A percentile compares a stretch with the other conserved stretches of the same genome.
Evolutionary conservation across 2,888 invertebrate species (phyloP).

Genomic region (Plemyria rubiginata): DNA sequence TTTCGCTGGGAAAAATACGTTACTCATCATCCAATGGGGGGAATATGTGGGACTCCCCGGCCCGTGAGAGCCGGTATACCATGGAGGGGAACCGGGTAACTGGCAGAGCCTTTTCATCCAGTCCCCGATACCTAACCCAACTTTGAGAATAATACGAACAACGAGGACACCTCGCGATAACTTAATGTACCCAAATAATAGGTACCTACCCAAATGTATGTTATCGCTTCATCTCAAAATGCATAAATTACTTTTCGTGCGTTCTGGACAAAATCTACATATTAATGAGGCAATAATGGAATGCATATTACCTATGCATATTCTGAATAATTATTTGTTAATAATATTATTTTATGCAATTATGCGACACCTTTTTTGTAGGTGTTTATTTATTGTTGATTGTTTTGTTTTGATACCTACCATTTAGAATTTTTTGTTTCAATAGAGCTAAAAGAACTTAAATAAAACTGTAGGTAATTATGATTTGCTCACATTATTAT

Average conservation of each 20-base stretch:
- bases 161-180: conserved; percentile 1
- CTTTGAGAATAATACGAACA: neutral
- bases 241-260: conserved; percentile 5
- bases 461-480: too few species aligned
- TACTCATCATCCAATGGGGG: too few species aligned
- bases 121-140: too few species aligned
- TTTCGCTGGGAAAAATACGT: too few species aligned
- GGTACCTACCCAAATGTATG: neutral
- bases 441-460: too few species aligned
- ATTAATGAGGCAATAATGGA: conserved; percentile 6
- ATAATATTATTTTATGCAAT: conserved; percentile 3
- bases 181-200: neutral
- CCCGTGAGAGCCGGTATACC: too few species aligned
- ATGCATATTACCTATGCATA: conserved; percentile 8
- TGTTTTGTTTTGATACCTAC: neutral
- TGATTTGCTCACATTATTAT: too few species aligned
- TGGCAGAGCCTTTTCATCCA: too few species aligned
- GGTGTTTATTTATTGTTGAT: too few species aligned
- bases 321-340: conserved; percentile 12
- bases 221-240: conserved; percentile 4
- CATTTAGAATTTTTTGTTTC: too few species aligned
- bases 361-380: neutral
- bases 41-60: too few species aligned
- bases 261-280: conserved; percentile 16
- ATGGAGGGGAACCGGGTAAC: too few species aligned